phyloP scores from a whole-genome alignment of 1,140 invertebrate species.

The Ctenoplectra terminalis region DNA sequence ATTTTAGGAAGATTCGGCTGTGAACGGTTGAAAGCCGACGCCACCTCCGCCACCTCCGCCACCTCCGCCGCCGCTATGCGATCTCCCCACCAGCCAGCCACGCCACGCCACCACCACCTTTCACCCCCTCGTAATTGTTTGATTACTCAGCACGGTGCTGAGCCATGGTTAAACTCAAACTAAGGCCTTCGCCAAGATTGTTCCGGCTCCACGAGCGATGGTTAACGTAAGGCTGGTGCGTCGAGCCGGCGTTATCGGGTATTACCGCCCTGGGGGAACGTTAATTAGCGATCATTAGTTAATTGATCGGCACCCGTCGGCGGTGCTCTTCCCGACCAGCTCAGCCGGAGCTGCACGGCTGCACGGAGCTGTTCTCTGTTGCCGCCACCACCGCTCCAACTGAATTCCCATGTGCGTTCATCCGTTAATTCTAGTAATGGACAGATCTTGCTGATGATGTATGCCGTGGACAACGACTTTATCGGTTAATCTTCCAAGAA shows the following conservation, averaged over 20 bases:
- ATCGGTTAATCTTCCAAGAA: background rate
- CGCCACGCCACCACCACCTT: constrained; percentile 18
- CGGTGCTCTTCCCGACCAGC: constrained; percentile 55
- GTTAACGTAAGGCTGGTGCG: constrained; percentile 67
- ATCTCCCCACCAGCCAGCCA: constrained; percentile 41
- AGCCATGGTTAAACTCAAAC: constrained; percentile 81
- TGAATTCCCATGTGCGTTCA: constrained; percentile 66
- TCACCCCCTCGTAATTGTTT: constrained; percentile 80
- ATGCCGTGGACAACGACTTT: background rate
- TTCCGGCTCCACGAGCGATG: constrained; percentile 54
- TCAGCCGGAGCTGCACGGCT: constrained; percentile 33
- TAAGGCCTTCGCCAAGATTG: constrained; percentile 75
- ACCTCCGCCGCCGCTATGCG: background rate
- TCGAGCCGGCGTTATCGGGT: constrained; percentile 67
- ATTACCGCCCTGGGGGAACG: constrained; percentile 74
- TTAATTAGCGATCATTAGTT: constrained; percentile 78
- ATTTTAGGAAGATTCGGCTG: constrained; percentile 52
- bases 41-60: background rate
- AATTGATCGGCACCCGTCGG: constrained; percentile 77
- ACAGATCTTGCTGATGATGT: constrained; percentile 40
- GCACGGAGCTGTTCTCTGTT: background rate
- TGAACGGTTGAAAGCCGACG: constrained; percentile 42
- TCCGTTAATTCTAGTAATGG: constrained; percentile 71
- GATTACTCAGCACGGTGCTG: constrained; percentile 82
- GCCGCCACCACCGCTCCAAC: constrained; percentile 38